Percentiles rank a stretch among this genome's conserved stretches.
These are phyloP conservation scores for Myoxocephalus aenaeus DNA, from an alignment of 2,797 vertebrate species.

Conservation along the genomic window DNA sequence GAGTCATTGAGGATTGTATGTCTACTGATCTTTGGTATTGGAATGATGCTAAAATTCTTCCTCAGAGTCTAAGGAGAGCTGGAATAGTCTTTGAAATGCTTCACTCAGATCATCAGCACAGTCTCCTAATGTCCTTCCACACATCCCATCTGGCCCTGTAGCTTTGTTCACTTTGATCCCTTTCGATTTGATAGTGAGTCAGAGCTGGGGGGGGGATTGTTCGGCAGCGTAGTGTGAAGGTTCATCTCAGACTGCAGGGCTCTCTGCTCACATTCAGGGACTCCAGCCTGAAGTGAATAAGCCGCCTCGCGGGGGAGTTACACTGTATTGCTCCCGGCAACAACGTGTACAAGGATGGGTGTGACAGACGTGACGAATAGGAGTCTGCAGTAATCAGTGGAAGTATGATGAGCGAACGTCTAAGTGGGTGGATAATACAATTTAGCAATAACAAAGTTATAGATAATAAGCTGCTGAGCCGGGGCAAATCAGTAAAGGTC, in stretches of 20 bases:
- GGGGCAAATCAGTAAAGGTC: conserved; percentile 45
- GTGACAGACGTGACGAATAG: conserved; percentile 64
- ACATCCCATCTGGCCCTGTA: conserved; percentile 6
- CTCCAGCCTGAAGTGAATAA: conserved; percentile 49
- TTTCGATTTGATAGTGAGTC: conserved; percentile 6
- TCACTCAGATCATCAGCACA: not conserved
- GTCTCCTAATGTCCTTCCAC: not conserved
- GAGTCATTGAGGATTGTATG: not conserved
- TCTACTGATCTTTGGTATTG: not conserved
- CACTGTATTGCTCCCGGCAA: conserved; percentile 65
- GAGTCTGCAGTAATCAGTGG: conserved; percentile 56
- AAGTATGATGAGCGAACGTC: conserved; percentile 39
- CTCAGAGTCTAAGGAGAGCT: not conserved
- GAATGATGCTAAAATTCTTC: not conserved
- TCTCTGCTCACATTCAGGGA: conserved; percentile 41
- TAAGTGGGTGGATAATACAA: conserved; percentile 47
- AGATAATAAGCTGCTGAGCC: conserved; percentile 52
- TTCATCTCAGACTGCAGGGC: conserved; percentile 47
- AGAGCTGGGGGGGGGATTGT: conserved; percentile 33
- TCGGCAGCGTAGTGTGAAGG: conserved; percentile 33
- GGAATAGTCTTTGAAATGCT: not conserved
- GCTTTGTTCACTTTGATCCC: conserved; percentile 14
- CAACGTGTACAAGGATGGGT: conserved; percentile 49
- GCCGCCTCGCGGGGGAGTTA: conserved; percentile 49
- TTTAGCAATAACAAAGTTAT: conserved; percentile 57